Percentiles rank a stretch among this genome's conserved stretches.
Evolutionary conservation across 2,113 vertebrate species (phyloP).

Genomic region (Salminus brasiliensis): DNA sequence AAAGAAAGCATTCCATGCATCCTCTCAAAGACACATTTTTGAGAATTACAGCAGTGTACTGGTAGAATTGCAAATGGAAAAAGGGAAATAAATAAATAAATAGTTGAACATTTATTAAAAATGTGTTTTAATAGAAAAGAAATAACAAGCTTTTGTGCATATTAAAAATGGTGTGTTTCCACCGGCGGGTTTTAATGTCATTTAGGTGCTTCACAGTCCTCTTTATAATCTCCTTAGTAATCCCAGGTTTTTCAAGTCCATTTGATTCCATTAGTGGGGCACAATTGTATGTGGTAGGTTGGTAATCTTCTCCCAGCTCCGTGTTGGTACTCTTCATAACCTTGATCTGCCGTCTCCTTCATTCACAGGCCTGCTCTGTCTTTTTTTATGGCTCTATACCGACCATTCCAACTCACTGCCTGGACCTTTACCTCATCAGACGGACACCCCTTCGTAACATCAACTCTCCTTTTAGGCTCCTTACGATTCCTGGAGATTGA

Average conservation of each 20-base stretch:
- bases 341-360: neutral
- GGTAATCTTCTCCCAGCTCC: slow-evolving; percentile 2
- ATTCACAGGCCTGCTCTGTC: neutral
- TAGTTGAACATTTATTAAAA: neutral
- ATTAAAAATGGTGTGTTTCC: neutral
- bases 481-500: neutral
- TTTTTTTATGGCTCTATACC: neutral
- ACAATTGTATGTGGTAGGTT: neutral
- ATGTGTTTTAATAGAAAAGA: slow-evolving; percentile 2
- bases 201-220: neutral
- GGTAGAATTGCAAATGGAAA: neutral
- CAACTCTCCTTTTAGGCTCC: neutral
- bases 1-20: slow-evolving; percentile 4
- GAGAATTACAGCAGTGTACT: neutral
- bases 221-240: neutral
- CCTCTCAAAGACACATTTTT: neutral
- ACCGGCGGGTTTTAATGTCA: no score
- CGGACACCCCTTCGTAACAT: neutral
- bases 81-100: slow-evolving; percentile 43
- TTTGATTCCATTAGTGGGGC: neutral
- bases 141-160: slow-evolving; percentile 12
- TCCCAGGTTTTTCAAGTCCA: neutral
- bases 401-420: slow-evolving; percentile 1
- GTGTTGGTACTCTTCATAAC: neutral
- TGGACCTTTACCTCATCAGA: slow-evolving; percentile 9